Conservation (phyloP, 2,888 invertebrate genomes). For the Aphidoletes aphidimyza region DNA sequence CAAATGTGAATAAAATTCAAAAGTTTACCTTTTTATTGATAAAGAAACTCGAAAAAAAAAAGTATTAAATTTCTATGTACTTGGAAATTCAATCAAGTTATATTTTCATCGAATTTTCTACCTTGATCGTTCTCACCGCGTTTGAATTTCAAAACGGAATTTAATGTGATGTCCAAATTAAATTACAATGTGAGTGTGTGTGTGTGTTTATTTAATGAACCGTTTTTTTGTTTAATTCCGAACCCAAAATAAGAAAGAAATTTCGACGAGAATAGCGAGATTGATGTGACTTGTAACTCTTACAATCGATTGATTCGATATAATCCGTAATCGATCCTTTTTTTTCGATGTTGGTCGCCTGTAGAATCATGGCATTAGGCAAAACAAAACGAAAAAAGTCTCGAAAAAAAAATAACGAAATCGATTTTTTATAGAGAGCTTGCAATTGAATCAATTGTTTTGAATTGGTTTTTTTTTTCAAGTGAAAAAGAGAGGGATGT, state of each 20-base stretch:
- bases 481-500: too few species aligned
- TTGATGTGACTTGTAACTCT: conserved; percentile 42
- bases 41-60: neutral
- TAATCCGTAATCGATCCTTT: conserved; percentile 44
- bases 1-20: neutral
- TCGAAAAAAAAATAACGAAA: conserved; percentile 13
- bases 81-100: neutral
- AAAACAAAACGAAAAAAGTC: neutral
- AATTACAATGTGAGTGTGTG: too few species aligned
- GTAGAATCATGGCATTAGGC: neutral
- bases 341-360: neutral
- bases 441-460: conserved; percentile 9
- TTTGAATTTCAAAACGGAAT: too few species aligned
- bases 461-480: neutral
- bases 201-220: too few species aligned
- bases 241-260: neutral
- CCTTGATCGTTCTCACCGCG: too few species aligned
- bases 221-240: neutral
- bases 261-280: neutral
- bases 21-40: neutral
- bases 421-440: neutral
- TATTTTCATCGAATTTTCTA: neutral
- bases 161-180: too few species aligned
- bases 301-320: conserved; percentile 43
- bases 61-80: conserved; percentile 19